Base-by-base conservation (phyloP, 2,888 invertebrate genomes). In the Atethmia centrago region DNA sequence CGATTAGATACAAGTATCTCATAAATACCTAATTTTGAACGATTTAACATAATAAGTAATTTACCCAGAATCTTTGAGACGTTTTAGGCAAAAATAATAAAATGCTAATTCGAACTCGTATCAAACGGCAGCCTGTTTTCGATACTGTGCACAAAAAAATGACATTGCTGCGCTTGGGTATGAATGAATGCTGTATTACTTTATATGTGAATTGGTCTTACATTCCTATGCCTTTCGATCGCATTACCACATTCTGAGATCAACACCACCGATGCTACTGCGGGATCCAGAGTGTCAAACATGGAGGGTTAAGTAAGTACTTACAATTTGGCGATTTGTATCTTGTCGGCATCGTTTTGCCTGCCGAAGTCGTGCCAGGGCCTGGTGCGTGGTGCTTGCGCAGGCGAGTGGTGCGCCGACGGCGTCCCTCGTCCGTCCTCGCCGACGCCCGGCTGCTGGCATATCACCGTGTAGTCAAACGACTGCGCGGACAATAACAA, bases 311-410 rank as follows among this genome's bases (percentile, higher is more conserved):
- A 72, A 49, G 53, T 92, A 40, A 71, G 77, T 87, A 98, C 99
- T 98, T 97, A 99, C 99, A 99, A 97, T 98, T 99, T 99, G 94
- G 99, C 99, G 96, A 99, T 99, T 97, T 99, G 99, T 92, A 99
- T 98, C 97, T 99, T 99, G 95, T 99, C 99, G 74, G 98, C 98
- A 94, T 99, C 99, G 92, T 98, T 98, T 93, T 99, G 99, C 85
- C 99, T 97, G 74, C 98, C 99, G 95, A 99, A 99, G 96, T 99
- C 99, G 95, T 99, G 99, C 99, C 98, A 99, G 87, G 98, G 98
- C 90, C 98, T 96, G 87, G 98, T 98, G 92, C 98, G 97, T 82
- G 98, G 97, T 84, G 97, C 95, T 90, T 97, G 94, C 88, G 96
- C 93, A 62, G 97, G 97, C 71, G 97, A 95, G 88, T 97, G 97